A percentile compares a stretch with the other conserved stretches of the same genome.
Evolutionary conservation across 2,888 invertebrate species (phyloP).

Genomic region (Cataglyphis livida): DNA sequence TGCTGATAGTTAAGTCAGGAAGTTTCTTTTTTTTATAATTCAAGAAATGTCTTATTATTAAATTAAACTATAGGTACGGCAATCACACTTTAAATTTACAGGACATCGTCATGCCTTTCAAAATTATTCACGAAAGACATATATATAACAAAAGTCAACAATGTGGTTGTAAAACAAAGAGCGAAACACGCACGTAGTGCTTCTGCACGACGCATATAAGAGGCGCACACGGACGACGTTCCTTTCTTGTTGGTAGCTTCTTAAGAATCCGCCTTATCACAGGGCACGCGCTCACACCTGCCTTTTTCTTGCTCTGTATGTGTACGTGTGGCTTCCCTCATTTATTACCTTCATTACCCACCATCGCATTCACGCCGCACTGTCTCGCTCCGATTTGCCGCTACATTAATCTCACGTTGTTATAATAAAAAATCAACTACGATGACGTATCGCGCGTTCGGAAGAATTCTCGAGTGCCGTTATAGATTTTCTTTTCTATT

Average conservation of each 20-base stretch:
- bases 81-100: slow-evolving; percentile 39
- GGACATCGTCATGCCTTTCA: background rate
- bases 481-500: slow-evolving; percentile 9
- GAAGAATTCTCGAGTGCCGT: background rate
- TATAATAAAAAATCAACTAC: slow-evolving; percentile 27
- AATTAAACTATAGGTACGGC: background rate
- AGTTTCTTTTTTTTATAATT: background rate
- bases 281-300: slow-evolving; percentile 68
- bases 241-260: slow-evolving; percentile 41
- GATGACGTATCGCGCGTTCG: background rate
- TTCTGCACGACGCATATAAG: slow-evolving; percentile 12
- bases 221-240: slow-evolving; percentile 31
- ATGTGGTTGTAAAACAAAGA: slow-evolving; percentile 32
- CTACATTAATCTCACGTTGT: slow-evolving; percentile 51
- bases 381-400: slow-evolving; percentile 42
- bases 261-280: slow-evolving; percentile 59
- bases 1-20: background rate
- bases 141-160: background rate
- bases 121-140: background rate
- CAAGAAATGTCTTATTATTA: too few species aligned
- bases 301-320: slow-evolving; percentile 44
- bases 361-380: slow-evolving; percentile 23
- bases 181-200: background rate
- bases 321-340: slow-evolving; percentile 43
- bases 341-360: slow-evolving; percentile 70